Conservation (phyloP, 2,113 vertebrate species). For the Poeciliopsis turrubarensis region DNA sequence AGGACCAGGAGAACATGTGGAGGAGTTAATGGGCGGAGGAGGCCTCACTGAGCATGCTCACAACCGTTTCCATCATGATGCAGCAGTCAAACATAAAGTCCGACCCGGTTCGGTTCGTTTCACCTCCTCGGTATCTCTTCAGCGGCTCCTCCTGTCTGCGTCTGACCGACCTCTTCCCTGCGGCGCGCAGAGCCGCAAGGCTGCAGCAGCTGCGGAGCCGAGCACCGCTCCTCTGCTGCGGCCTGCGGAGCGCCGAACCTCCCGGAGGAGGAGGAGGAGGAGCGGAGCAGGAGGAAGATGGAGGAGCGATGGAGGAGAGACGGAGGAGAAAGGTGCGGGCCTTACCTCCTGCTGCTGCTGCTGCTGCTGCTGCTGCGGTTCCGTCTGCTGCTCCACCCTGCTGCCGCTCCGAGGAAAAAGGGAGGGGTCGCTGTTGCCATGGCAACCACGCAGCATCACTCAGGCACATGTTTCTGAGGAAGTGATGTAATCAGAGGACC, state of each 20-base stretch:
- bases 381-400: constrained; percentile 55
- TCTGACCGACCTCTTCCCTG: background rate
- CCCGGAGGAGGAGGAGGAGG: background rate
- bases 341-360: constrained; percentile 45
- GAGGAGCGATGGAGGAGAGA: background rate
- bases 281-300: background rate
- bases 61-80: constrained; percentile 30
- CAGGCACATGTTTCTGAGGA: background rate
- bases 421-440: constrained; percentile 35
- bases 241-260: background rate
- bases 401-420: constrained; percentile 9
- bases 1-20: background rate
- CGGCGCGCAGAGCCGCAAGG: background rate
- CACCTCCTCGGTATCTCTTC: background rate
- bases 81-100: constrained; percentile 20
- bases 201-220: background rate
- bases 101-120: background rate
- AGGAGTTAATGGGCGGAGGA: constrained; percentile 1
- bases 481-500: background rate
- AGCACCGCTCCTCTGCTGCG: background rate
- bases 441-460: constrained; percentile 19
- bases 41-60: constrained; percentile 31
- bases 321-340: background rate
- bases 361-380: constrained; percentile 43
- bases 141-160: background rate